These are phyloP conservation scores for Zophobas morio DNA, from an alignment of 1,140 invertebrate genomes.

Conservation along the genomic window DNA sequence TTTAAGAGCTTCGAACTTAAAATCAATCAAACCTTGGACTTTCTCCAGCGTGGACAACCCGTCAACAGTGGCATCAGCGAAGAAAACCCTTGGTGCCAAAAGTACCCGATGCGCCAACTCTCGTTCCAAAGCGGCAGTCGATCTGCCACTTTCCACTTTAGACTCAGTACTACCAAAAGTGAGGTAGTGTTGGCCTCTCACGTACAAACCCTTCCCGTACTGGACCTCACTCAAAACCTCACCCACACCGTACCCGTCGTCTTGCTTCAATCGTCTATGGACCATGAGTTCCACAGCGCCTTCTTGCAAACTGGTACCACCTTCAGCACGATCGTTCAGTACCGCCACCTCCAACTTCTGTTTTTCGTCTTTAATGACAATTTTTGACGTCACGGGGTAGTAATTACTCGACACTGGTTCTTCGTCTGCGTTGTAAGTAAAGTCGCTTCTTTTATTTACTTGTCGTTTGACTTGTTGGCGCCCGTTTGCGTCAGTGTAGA, in stretches of 20 bases:
- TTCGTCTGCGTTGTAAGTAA: slow-evolving; percentile 75
- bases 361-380: slow-evolving; percentile 76
- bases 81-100: slow-evolving; percentile 47
- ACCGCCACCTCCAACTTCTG: slow-evolving; percentile 65
- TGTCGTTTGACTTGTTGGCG: slow-evolving; percentile 84
- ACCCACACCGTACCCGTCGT: slow-evolving; percentile 93
- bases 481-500: slow-evolving; percentile 96
- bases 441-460: slow-evolving; percentile 67
- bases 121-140: slow-evolving; percentile 30
- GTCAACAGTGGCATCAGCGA: slow-evolving; percentile 25
- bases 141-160: slow-evolving; percentile 6
- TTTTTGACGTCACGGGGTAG: slow-evolving; percentile 91
- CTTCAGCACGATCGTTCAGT: slow-evolving; percentile 25
- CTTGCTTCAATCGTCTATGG: slow-evolving; percentile 86
- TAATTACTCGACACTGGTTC: slow-evolving; percentile 90
- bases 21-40: slow-evolving; percentile 9
- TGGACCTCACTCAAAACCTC: slow-evolving; percentile 93
- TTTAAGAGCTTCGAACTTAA: slow-evolving; percentile 54
- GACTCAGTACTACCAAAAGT: slow-evolving; percentile 31
- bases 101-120: slow-evolving; percentile 49
- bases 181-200: slow-evolving; percentile 81
- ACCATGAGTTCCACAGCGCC: slow-evolving; percentile 74
- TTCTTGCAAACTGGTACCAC: slow-evolving; percentile 39
- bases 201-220: slow-evolving; percentile 81
- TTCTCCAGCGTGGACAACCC: slow-evolving; percentile 3